Evolutionary conservation across 2,888 invertebrate species (phyloP).

Genomic region (Scaptomyza tumidula): DNA sequence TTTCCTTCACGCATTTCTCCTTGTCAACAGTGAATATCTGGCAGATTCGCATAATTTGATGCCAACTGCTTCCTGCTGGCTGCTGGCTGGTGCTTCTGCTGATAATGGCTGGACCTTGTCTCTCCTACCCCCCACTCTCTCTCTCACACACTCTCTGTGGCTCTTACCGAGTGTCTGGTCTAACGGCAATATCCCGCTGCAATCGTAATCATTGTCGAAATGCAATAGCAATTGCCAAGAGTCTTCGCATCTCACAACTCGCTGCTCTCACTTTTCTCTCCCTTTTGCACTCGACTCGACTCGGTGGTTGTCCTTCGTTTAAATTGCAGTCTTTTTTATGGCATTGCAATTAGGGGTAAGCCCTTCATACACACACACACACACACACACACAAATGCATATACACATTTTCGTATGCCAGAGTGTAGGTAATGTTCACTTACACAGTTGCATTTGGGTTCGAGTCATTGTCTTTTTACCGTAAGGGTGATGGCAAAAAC

Average conservation of each 20-base stretch:
- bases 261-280: constrained; percentile 11
- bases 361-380: constrained; percentile 41
- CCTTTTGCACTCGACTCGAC: constrained; percentile 21
- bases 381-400: constrained; percentile 15
- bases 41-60: constrained; percentile 69
- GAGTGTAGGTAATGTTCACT: constrained; percentile 31
- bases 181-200: constrained; percentile 56
- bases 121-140: constrained; percentile 1
- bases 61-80: constrained; percentile 31
- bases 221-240: constrained; percentile 60
- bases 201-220: constrained; percentile 70
- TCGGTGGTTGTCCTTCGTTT: constrained; percentile 77
- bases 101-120: constrained; percentile 41
- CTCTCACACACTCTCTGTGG: neutral
- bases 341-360: constrained; percentile 81
- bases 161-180: constrained; percentile 19
- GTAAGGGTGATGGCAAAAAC: constrained; percentile 51
- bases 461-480: constrained; percentile 11
- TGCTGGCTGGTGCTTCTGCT: constrained; percentile 34
- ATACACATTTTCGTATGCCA: neutral
- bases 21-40: constrained; percentile 44
- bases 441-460: constrained; percentile 37
- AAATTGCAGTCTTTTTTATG: constrained; percentile 80
- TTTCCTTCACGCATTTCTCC: constrained; percentile 16
- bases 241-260: constrained; percentile 33